These are phyloP conservation scores for Bos javanicus DNA, from an alignment of 2,113 vertebrate genomes.

Conservation along the genomic window DNA sequence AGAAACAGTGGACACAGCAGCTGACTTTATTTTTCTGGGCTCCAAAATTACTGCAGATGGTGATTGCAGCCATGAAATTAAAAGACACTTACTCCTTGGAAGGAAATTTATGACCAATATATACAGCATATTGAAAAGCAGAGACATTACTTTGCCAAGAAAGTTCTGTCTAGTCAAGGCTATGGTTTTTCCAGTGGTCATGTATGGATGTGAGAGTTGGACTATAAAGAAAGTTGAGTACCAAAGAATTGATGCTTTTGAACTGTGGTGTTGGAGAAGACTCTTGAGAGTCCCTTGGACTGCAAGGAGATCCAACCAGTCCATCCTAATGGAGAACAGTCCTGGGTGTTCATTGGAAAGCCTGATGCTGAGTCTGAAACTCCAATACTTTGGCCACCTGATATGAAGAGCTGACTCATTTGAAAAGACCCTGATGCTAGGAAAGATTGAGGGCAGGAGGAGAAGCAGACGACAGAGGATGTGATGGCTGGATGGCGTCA, in stretches of 20 bases:
- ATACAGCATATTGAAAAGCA: no score
- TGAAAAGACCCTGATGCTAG: background rate
- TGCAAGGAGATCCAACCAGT: background rate
- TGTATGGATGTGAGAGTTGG: no score
- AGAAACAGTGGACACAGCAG: no score
- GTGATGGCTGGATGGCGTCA: background rate
- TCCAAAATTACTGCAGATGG: no score
- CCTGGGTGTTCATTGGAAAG: background rate
- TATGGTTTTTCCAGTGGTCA: no score
- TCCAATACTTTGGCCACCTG: no score
- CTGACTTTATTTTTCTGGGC: no score
- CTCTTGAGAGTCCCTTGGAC: background rate
- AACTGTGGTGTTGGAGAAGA: background rate
- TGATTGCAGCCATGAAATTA: no score
- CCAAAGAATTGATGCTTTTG: background rate
- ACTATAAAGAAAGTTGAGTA: background rate
- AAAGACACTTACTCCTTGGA: no score
- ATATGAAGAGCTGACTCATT: background rate
- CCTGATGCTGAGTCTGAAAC: background rate
- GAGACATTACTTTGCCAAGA: no score
- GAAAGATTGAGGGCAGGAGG: background rate
- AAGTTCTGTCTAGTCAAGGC: no score
- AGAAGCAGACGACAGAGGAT: background rate
- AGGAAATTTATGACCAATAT: no score
- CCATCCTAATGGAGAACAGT: background rate